Evolutionary conservation across 2,113 vertebrate genomes (phyloP).

Genomic region (Sinocyclocheilus maitianheensis): DNA sequence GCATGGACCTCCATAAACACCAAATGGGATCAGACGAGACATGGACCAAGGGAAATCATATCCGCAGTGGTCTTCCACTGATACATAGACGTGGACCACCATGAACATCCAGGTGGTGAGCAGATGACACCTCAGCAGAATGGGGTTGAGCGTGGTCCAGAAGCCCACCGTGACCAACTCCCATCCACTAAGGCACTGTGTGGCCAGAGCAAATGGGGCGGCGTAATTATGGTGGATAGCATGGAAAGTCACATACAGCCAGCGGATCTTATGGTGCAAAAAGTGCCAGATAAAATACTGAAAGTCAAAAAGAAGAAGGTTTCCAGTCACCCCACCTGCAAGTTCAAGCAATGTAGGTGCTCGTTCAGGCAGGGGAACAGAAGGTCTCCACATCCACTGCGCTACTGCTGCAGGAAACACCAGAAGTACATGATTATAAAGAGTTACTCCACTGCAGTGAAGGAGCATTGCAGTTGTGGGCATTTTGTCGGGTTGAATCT

Average conservation of each 20-base stretch:
- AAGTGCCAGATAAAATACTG: conserved; percentile 80
- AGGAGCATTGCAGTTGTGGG: conserved; percentile 67
- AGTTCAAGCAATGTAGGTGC: conserved; percentile 70
- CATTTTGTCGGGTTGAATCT: conserved; percentile 66
- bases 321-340: conserved; percentile 64
- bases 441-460: conserved; percentile 71
- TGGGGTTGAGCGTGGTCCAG: conserved; percentile 73
- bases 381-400: conserved; percentile 77
- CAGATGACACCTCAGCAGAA: conserved; percentile 69
- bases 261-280: conserved; percentile 72
- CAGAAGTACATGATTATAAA: conserved; percentile 74
- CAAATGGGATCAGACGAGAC: conserved; percentile 69
- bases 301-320: conserved; percentile 76
- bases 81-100: conserved; percentile 72
- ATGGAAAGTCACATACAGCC: conserved; percentile 76
- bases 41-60: conserved; percentile 76
- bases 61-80: conserved; percentile 60
- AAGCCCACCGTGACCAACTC: conserved; percentile 73
- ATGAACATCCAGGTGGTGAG: conserved; percentile 75
- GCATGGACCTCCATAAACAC: conserved; percentile 72
- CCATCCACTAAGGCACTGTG: conserved; percentile 74
- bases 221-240: conserved; percentile 73
- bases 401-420: conserved; percentile 74
- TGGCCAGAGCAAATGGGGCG: conserved; percentile 69
- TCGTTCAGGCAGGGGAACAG: conserved; percentile 67